Evolutionary conservation across 2,888 invertebrate genomes (phyloP).

Genomic region (Yponomeuta sedellus): DNA sequence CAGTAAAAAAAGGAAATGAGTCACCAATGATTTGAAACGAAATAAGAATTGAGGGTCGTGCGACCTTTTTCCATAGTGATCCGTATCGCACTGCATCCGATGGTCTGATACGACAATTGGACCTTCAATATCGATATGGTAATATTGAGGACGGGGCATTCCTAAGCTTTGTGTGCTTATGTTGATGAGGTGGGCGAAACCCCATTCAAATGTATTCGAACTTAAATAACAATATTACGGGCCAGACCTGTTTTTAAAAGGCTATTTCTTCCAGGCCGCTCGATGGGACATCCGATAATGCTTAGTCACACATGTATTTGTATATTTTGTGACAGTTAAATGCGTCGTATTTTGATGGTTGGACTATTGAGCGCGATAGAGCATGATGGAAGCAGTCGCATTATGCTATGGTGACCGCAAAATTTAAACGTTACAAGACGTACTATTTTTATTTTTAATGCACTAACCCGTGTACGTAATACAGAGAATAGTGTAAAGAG

Average conservation of each 20-base stretch:
- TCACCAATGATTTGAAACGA: constrained; percentile 61
- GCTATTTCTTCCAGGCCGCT: constrained; percentile 56
- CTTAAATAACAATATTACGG: constrained; percentile 64
- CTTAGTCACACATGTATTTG: constrained; percentile 37
- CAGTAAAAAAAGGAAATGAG: constrained; percentile 49
- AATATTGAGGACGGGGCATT: constrained; percentile 54
- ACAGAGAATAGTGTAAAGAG: too few relatives aligned
- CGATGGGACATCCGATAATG: constrained; percentile 60
- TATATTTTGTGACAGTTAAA: constrained; percentile 5
- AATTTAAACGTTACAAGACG: background rate
- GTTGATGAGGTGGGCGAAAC: constrained; percentile 74
- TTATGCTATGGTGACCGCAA: background rate
- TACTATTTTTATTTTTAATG: too few relatives aligned
- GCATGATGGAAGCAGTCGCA: background rate
- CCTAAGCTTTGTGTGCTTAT: constrained; percentile 66
- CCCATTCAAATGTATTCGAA: constrained; percentile 65
- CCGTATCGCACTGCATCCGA: constrained; percentile 60
- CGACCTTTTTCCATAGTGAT: constrained; percentile 59
- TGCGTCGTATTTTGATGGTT: constrained; percentile 11
- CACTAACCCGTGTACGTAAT: too few relatives aligned
- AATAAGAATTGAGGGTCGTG: constrained; percentile 52
- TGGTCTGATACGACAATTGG: constrained; percentile 57
- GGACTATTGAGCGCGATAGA: background rate
- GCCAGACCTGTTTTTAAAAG: constrained; percentile 62
- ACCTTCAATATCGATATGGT: constrained; percentile 54